These are phyloP conservation scores for Digitonthophagus gazella DNA, from an alignment of 2,888 invertebrate genomes.

Conservation along the genomic window DNA sequence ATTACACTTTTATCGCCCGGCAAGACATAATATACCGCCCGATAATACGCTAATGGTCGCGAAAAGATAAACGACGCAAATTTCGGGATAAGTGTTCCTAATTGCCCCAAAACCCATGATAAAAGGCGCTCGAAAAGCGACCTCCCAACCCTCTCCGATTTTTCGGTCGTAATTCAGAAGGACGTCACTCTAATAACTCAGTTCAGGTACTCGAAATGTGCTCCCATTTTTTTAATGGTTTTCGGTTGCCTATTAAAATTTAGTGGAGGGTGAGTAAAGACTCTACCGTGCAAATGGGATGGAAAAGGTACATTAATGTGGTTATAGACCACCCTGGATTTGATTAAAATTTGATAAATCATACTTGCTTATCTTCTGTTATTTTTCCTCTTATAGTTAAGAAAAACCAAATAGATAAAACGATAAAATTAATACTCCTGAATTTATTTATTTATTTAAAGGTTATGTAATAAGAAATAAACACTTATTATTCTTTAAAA, in stretches of 20 bases:
- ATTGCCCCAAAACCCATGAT: neutral
- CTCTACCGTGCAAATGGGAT: neutral
- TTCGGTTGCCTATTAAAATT: neutral
- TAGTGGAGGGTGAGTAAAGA: neutral
- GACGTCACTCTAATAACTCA: neutral
- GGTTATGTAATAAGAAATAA: too few relatives aligned
- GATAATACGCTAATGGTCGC: neutral
- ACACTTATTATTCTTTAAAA: too few relatives aligned
- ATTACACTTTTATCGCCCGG: neutral
- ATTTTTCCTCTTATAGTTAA: too few relatives aligned
- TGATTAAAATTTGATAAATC: neutral
- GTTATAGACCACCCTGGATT: neutral
- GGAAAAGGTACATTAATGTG: neutral
- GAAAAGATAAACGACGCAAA: neutral
- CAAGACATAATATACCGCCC: neutral
- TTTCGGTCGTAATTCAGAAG: neutral
- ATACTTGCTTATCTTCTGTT: too few relatives aligned
- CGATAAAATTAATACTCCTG: too few relatives aligned
- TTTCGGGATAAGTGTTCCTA: neutral
- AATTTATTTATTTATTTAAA: too few relatives aligned
- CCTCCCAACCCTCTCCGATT: neutral
- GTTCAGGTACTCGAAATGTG: neutral
- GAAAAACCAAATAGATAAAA: too few relatives aligned
- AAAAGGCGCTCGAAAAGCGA: neutral
- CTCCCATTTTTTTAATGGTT: neutral